Conservation (phyloP, 2,888 invertebrate species). For the Drosophila bunnanda region DNA sequence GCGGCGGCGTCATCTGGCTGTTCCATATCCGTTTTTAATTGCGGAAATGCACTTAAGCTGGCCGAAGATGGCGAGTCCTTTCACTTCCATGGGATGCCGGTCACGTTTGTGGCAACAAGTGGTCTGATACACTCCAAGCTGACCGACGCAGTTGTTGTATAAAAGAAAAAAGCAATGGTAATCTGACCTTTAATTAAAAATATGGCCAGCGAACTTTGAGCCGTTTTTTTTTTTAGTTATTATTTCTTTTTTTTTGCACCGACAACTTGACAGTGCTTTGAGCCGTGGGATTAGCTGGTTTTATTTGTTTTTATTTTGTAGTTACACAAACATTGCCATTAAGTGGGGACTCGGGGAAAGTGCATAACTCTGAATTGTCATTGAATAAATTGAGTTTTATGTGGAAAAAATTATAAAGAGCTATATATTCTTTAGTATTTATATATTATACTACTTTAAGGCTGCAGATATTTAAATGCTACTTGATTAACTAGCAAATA, state of each 20-base stretch:
- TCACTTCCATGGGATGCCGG: constrained; percentile 36
- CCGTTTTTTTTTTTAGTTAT: not conserved
- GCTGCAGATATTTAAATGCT: fast-evolving
- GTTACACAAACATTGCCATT: constrained; percentile 9
- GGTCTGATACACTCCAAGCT: constrained; percentile 32
- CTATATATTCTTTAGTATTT: not conserved
- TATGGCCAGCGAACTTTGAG: constrained; percentile 14
- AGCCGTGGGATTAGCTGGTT: constrained; percentile 21
- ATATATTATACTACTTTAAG: not conserved
- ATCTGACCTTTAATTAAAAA: constrained; percentile 48
- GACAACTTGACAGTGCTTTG: constrained; percentile 10
- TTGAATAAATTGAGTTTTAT: not conserved
- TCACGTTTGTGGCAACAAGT: constrained; percentile 75
- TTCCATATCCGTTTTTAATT: constrained; percentile 73
- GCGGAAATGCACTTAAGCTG: constrained; percentile 68
- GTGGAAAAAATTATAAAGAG: not conserved
- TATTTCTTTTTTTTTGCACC: not conserved
- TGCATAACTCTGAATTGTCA: not conserved
- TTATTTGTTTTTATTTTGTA: constrained; percentile 11
- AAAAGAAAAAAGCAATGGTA: constrained; percentile 14
- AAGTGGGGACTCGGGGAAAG: constrained; percentile 1
- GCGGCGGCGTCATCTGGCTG: constrained; percentile 26
- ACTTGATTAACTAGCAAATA: not conserved
- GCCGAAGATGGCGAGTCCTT: constrained; percentile 3
- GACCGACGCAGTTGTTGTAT: constrained; percentile 18